phyloP scores from a whole-genome alignment of 2,797 vertebrate species.

The Cossypha polioptera region DNA sequence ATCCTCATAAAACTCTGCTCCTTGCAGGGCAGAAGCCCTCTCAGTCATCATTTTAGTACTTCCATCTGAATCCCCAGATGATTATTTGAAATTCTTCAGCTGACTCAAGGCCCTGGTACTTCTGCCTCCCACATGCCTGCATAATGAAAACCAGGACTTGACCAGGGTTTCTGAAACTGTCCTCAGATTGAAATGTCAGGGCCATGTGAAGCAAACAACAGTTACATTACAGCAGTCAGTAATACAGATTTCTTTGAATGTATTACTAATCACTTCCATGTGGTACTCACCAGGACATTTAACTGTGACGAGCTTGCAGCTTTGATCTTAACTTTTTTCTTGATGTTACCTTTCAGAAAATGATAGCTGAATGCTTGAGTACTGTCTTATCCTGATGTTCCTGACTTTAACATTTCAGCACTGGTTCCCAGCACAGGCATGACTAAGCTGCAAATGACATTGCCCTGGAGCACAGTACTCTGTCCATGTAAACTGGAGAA shows the following conservation, averaged over 20 bases:
- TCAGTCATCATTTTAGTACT: background rate
- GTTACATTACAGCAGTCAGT: background rate
- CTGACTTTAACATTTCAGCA: background rate
- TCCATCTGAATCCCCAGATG: slow-evolving; percentile 3
- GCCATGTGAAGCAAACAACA: background rate
- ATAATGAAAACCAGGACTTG: slow-evolving; percentile 38
- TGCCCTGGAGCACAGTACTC: background rate
- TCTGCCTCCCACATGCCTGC: background rate
- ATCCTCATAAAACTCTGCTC: background rate
- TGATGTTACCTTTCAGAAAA: background rate
- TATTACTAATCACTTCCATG: background rate
- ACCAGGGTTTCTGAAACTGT: slow-evolving; percentile 24
- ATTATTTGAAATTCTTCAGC: slow-evolving; percentile 31
- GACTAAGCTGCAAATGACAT: background rate
- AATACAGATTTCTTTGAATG: background rate
- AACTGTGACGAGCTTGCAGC: background rate
- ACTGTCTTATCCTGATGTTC: background rate
- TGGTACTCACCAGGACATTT: background rate
- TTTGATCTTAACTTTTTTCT: background rate
- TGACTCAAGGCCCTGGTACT: slow-evolving; percentile 27
- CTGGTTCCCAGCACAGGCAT: background rate
- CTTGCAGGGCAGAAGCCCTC: background rate
- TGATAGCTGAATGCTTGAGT: background rate
- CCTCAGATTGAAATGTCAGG: slow-evolving; percentile 37
- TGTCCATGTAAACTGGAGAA: background rate